Conservation (phyloP, 2,888 invertebrate genomes). For the Callosobruchus maculatus region DNA sequence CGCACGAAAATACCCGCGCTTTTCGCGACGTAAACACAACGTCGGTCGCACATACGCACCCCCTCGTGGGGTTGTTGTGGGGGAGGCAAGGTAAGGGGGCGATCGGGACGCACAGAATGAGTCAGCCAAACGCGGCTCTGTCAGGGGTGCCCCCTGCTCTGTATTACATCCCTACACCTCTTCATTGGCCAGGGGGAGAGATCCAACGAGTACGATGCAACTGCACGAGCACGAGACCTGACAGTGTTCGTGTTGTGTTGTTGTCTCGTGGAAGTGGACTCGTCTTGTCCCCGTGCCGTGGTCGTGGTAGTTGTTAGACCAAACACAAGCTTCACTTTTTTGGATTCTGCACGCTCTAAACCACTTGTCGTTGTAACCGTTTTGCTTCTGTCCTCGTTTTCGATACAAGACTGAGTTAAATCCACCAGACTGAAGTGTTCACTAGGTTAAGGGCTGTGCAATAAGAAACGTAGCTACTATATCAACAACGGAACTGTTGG, state of each 20-base stretch:
- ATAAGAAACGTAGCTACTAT: neutral
- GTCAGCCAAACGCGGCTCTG: conserved; percentile 37
- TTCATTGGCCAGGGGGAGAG: conserved; percentile 40
- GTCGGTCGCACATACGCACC: conserved; percentile 14
- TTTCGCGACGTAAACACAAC: neutral
- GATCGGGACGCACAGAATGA: conserved; percentile 34
- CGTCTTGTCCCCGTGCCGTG: conserved; percentile 32
- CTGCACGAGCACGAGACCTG: conserved; percentile 38
- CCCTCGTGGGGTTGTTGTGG: neutral
- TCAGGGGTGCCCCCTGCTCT: conserved; percentile 27
- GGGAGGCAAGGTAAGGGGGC: conserved; percentile 10
- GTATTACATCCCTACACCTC: conserved; percentile 33
- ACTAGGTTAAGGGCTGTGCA: neutral
- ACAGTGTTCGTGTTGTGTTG: conserved; percentile 48
- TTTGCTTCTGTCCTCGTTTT: neutral
- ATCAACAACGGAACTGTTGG: neutral
- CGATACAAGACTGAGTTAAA: neutral
- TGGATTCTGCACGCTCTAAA: neutral
- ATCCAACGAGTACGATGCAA: conserved; percentile 32
- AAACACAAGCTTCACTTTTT: conserved; percentile 16
- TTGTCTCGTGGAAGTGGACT: conserved; percentile 46
- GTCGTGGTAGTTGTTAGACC: conserved; percentile 40
- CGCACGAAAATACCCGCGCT: conserved; percentile 7
- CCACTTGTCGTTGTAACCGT: neutral
- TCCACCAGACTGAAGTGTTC: neutral